Percentiles rank a stretch among this genome's conserved stretches.
Conservation (phyloP, 2,888 invertebrate genomes). For the Scaptomyza polygonia region DNA sequence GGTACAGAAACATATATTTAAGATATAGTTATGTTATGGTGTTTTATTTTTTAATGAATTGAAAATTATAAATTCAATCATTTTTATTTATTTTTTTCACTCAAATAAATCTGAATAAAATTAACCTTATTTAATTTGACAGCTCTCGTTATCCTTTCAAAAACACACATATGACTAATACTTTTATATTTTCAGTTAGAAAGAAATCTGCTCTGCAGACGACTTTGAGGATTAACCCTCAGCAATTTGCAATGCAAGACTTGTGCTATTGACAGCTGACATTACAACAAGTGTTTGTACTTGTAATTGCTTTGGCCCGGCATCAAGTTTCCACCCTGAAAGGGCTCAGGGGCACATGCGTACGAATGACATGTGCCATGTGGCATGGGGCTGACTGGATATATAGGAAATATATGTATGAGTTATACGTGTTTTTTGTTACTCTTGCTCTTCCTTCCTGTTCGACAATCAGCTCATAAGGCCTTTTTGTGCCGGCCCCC, state of each 20-base stretch:
- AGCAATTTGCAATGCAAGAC: constrained; percentile 44
- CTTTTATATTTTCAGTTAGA: constrained; percentile 4
- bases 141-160: constrained; percentile 1
- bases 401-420: constrained; percentile 6
- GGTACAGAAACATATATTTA: background rate
- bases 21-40: background rate
- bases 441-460: constrained; percentile 18
- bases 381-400: constrained; percentile 23
- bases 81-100: no score
- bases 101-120: background rate
- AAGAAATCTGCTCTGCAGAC: constrained; percentile 18
- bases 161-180: background rate
- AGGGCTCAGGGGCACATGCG: constrained; percentile 16
- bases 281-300: constrained; percentile 75
- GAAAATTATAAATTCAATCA: no score
- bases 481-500: constrained; percentile 19
- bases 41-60: no score
- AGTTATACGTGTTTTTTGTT: constrained; percentile 28
- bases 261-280: constrained; percentile 77
- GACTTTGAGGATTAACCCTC: constrained; percentile 22
- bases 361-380: constrained; percentile 26
- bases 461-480: constrained; percentile 18
- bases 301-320: constrained; percentile 56
- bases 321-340: constrained; percentile 54
- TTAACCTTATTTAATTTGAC: constrained; percentile 21